Conservation (phyloP, 2,113 vertebrate species). For the Hippocampus mohnikei region DNA sequence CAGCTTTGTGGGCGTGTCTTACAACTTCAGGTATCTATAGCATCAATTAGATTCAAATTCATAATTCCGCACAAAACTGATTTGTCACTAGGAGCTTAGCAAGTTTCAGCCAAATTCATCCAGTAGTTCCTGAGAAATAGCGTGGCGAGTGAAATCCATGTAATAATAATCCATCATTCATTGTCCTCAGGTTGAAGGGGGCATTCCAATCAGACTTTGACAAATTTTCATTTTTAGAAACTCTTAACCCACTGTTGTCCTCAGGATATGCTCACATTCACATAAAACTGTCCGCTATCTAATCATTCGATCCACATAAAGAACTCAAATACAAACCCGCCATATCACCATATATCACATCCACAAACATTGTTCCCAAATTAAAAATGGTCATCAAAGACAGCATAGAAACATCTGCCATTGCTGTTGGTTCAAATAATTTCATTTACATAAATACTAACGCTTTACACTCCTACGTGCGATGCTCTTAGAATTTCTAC, state of each 20-base stretch:
- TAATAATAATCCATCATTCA: too few species aligned
- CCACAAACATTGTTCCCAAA: constrained; percentile 14
- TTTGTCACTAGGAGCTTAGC: too few species aligned
- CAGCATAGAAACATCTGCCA: constrained; percentile 28
- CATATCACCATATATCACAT: constrained; percentile 13
- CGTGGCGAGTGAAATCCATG: too few species aligned
- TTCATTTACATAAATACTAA: constrained; percentile 34
- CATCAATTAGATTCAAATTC: too few species aligned
- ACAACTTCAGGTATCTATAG: too few species aligned
- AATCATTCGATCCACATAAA: not conserved
- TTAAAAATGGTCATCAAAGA: constrained; percentile 16
- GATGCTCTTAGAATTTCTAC: constrained; percentile 7
- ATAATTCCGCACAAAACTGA: too few species aligned
- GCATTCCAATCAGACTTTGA: too few species aligned
- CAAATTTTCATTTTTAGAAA: too few species aligned
- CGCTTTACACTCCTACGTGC: constrained; percentile 41
- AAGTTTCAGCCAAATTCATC: too few species aligned
- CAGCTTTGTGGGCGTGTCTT: too few species aligned
- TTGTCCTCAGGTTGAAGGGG: too few species aligned
- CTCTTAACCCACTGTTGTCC: not conserved
- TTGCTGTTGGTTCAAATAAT: constrained; percentile 18
- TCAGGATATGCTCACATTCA: not conserved
- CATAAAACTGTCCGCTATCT: not conserved
- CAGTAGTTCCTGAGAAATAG: too few species aligned
- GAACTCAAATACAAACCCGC: not conserved